Evolutionary conservation across 2,797 vertebrate genomes (phyloP), one percentile per base, ranked within the genome.

Genomic region (Enteromius unitaeniatus): DNA sequence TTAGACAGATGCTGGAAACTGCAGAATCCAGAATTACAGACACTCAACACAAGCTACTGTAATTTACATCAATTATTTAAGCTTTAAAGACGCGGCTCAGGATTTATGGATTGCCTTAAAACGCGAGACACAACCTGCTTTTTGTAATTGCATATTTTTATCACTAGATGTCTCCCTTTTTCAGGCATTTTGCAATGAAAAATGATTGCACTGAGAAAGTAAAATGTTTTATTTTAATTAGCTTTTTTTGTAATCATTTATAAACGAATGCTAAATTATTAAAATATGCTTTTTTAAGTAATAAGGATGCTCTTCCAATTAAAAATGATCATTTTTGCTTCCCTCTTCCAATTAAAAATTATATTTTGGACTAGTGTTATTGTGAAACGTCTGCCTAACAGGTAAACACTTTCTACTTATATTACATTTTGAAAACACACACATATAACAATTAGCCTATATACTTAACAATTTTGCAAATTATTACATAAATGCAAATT

Each of bases 131-230:
- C 14, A 6, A 42, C 26, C 10, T 26, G 17, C 0, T 47, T 31
- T 21, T 6, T 75, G 34, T 74, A 51, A 60, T 80, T 83, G 11
- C 81, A 72, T 6, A 6, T 76, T 10, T 23, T 87, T 65, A 67
- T 89, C 93, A 92, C 91, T 89, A 93, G 93, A 90, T 93, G 92
- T 89, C 90, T 68, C 78, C 83, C 80, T 89, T 81, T 40, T 70
- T 64, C 79, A 85, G 17, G 15, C 23, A 73, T 68, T 77, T 26
- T 64, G 6, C 49, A 72, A 58, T 6, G 17, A 79, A 5, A 6
- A 15, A n/a, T 31, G 8, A 0, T 53, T 37, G 10, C 19, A 37
- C 3, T 4, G 4, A 73, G 14, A 0, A 73, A 31, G 17, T 73
- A 21, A 73, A 31, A 53, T 53, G 28, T 28, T 49, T 72, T 6